Evolutionary conservation across 2,797 vertebrate species (phyloP).

Genomic region (Vespertilio murinus): DNA sequence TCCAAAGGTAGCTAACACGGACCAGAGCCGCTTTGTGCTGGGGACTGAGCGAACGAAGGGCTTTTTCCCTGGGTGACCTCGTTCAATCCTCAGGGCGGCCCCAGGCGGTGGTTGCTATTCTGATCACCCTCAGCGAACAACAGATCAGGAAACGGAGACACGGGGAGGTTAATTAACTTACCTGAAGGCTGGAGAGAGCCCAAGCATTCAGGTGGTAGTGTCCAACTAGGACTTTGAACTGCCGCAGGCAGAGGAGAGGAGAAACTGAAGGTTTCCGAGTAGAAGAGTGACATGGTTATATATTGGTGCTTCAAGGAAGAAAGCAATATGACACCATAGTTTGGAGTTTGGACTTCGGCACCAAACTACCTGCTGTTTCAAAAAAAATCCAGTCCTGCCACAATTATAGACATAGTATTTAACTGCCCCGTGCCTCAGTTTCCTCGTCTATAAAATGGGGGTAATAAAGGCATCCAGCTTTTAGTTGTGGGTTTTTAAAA

Average conservation of each 20-base stretch:
- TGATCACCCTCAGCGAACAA: neutral
- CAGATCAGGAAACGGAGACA: neutral
- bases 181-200: neutral
- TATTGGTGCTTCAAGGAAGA: neutral
- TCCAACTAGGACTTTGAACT: neutral
- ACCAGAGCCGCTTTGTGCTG: neutral
- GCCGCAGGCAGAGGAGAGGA: neutral
- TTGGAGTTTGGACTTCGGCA: neutral
- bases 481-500: too few species aligned
- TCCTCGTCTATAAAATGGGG: neutral
- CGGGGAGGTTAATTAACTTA: neutral
- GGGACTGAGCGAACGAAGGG: neutral
- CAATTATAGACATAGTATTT: neutral
- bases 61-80: neutral
- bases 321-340: too few species aligned
- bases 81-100: neutral
- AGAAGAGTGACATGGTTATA: neutral
- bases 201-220: neutral
- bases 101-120: neutral
- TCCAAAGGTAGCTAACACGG: neutral
- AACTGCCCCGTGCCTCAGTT: neutral
- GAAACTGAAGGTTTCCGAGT: neutral
- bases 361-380: neutral
- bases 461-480: neutral
- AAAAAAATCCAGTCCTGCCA: neutral